Evolutionary conservation across 1,140 invertebrate genomes (phyloP).

Genomic region (Asobara japonica): DNA sequence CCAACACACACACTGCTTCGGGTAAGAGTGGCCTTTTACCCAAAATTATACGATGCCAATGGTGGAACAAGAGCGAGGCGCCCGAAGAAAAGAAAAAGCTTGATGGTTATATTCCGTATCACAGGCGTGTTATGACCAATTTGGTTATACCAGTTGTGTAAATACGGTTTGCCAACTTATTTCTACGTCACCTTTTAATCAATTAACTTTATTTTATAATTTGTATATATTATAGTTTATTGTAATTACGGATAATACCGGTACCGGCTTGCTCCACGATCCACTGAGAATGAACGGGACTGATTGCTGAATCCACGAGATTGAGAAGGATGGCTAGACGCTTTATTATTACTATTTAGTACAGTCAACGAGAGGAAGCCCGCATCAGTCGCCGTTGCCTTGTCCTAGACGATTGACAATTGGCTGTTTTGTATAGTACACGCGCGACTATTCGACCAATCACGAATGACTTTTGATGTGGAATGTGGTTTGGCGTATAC

Average conservation of each 20-base stretch:
- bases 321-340: background rate
- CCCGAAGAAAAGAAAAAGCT: background rate
- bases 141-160: background rate
- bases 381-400: background rate
- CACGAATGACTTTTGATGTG: background rate
- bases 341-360: background rate
- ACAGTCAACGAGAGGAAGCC: background rate
- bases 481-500: background rate
- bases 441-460: background rate
- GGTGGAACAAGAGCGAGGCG: background rate
- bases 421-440: background rate
- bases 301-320: background rate
- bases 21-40: conserved; percentile 5
- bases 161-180: background rate
- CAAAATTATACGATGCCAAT: conserved; percentile 14
- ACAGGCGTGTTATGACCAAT: background rate
- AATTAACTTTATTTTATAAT: background rate
- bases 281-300: conserved; percentile 5
- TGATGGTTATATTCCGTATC: background rate
- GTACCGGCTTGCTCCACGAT: conserved; percentile 3
- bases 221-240: background rate
- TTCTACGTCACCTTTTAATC: background rate
- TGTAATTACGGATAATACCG: conserved; percentile 9
- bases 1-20: background rate
- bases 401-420: background rate